These are phyloP conservation scores for Eupeodes luniger DNA, from an alignment of 2,888 invertebrate genomes.

Conservation along the genomic window DNA sequence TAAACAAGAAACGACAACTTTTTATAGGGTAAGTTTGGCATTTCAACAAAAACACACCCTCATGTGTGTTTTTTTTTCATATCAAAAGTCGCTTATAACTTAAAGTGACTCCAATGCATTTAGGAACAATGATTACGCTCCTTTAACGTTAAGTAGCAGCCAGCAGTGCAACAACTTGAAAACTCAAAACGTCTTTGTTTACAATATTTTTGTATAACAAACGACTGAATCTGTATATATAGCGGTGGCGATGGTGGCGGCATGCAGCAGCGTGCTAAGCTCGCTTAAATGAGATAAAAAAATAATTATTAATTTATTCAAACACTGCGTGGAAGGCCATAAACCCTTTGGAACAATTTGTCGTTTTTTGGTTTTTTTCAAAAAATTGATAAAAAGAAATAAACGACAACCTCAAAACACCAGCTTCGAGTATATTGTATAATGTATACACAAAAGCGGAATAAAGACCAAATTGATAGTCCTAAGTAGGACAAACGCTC, in stretches of 20 bases:
- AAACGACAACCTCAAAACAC: constrained; percentile 38
- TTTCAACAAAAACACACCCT: neutral
- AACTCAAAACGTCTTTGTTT: constrained; percentile 64
- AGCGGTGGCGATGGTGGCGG: neutral
- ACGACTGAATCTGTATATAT: neutral
- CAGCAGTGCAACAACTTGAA: constrained; percentile 29
- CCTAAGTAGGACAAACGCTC: constrained; percentile 68
- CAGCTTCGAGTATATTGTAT: neutral
- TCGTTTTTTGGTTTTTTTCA: constrained; percentile 47
- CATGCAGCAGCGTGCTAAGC: constrained; percentile 27
- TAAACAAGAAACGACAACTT: neutral
- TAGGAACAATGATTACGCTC: constrained; percentile 41
- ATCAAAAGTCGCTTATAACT: constrained; percentile 2
- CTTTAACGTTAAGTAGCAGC: neutral
- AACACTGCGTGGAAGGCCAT: constrained; percentile 40
- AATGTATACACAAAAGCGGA: neutral
- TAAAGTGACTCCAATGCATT: constrained; percentile 40
- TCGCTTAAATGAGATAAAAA: constrained; percentile 49
- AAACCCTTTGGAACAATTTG: constrained; percentile 60
- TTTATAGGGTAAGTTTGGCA: constrained; percentile 2
- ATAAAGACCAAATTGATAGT: constrained; percentile 47
- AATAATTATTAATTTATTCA: constrained; percentile 61
- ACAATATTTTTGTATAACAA: constrained; percentile 24
- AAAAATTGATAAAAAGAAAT: constrained; percentile 51
- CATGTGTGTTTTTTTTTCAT: neutral